A percentile compares a stretch with the other conserved stretches of the same genome.
phyloP scores from a whole-genome alignment of 2,888 invertebrate species.

The Ypsolopha scabrella region DNA sequence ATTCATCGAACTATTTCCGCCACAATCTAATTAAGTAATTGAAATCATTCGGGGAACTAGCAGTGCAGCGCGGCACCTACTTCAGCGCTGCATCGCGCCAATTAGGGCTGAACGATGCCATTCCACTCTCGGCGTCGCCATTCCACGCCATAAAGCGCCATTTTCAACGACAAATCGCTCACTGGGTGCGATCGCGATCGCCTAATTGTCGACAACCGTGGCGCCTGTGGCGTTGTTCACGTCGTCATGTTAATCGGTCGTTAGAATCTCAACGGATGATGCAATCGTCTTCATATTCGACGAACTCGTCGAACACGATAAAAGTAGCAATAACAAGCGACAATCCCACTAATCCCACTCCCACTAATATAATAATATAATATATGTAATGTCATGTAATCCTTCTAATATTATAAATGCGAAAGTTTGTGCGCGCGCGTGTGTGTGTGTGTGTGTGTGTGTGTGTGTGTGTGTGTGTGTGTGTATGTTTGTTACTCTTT shows the following conservation, averaged over 20 bases:
- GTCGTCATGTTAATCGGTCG: not conserved
- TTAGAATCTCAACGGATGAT: not conserved
- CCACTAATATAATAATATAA: too few relatives aligned
- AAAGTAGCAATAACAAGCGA: too few relatives aligned
- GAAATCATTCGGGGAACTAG: constrained; percentile 34
- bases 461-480: too few relatives aligned
- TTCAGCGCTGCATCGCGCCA: constrained; percentile 9
- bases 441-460: too few relatives aligned
- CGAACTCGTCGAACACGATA: too few relatives aligned
- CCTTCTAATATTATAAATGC: too few relatives aligned
- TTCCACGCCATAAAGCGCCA: constrained; percentile 1
- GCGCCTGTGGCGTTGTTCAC: not conserved
- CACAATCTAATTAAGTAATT: constrained; percentile 51
- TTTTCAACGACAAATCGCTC: constrained; percentile 5
- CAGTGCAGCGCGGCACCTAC: constrained; percentile 2
- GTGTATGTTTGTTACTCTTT: too few relatives aligned
- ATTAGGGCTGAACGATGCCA: constrained; percentile 11
- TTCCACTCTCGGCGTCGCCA: constrained; percentile 10
- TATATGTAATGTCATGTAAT: too few relatives aligned
- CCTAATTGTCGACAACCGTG: constrained; percentile 4
- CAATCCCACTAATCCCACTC: too few relatives aligned
- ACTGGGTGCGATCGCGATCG: not conserved
- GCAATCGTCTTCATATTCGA: not conserved
- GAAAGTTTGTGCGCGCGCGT: too few relatives aligned
- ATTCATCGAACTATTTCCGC: constrained; percentile 14